phyloP scores from a whole-genome alignment of 2,888 invertebrate species.

The Coleophora flavipennella region DNA sequence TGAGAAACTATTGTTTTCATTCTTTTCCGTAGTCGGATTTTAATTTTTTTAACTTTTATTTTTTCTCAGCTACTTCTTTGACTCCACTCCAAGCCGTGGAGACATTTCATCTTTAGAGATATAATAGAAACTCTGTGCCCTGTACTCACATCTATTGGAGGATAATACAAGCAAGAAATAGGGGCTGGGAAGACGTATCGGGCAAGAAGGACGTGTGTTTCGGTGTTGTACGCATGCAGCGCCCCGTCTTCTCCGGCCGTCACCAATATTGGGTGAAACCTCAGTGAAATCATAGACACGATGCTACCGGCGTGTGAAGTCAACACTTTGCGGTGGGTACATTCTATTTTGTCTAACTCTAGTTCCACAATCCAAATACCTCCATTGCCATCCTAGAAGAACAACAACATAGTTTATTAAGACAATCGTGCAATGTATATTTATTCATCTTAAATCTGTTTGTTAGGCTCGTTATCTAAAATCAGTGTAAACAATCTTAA shows the following conservation, averaged over 20 bases:
- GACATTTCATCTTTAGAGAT: too few relatives aligned
- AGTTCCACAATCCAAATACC: conserved; percentile 74
- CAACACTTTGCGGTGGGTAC: conserved; percentile 61
- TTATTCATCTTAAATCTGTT: too few relatives aligned
- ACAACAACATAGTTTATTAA: conserved; percentile 1
- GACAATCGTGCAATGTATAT: too few relatives aligned
- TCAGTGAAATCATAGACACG: conserved; percentile 77
- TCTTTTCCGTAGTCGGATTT: too few relatives aligned
- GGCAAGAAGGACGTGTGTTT: conserved; percentile 70
- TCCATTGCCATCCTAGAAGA: conserved; percentile 84
- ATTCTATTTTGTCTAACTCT: conserved; percentile 59
- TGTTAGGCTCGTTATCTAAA: too few relatives aligned
- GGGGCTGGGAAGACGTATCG: conserved; percentile 67
- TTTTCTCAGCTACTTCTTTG: too few relatives aligned
- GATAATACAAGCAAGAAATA: conserved; percentile 77
- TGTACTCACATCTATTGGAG: conserved; percentile 74
- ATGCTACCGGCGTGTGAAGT: conserved; percentile 85
- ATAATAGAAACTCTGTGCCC: background rate
- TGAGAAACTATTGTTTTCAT: too few relatives aligned
- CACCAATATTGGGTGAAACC: conserved; percentile 78
- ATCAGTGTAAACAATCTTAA: too few relatives aligned
- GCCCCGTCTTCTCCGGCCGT: conserved; percentile 83
- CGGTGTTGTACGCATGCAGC: conserved; percentile 81
- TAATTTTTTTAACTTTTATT: too few relatives aligned
- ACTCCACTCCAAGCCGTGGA: too few relatives aligned